phyloP scores from a whole-genome alignment of 2,113 vertebrate genomes.

The Bagarius yarrelli region DNA sequence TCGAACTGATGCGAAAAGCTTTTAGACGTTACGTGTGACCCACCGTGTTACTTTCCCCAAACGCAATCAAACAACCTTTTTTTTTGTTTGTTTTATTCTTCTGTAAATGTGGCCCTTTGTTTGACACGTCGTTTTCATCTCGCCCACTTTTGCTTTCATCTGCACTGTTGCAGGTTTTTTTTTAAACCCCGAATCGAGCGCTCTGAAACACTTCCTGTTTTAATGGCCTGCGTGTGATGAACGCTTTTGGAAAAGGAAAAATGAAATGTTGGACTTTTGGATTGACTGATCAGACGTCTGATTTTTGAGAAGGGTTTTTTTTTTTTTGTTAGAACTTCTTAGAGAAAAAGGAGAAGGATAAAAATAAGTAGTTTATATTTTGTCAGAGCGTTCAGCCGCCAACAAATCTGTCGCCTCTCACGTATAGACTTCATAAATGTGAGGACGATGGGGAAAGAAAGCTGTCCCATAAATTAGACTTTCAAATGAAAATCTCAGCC shows the following conservation, averaged over 20 bases:
- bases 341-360: no score
- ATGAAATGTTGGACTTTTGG: neutral
- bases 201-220: constrained; percentile 27
- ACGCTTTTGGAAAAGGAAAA: neutral
- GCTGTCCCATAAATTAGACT: constrained; percentile 75
- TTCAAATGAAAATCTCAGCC: constrained; percentile 81
- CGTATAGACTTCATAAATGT: constrained; percentile 39
- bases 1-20: constrained; percentile 77
- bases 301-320: no score
- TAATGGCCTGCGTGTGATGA: constrained; percentile 13
- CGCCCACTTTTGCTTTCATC: constrained; percentile 77
- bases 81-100: constrained; percentile 72
- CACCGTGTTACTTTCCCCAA: constrained; percentile 78
- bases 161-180: constrained; percentile 66
- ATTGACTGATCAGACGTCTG: neutral
- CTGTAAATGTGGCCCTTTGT: constrained; percentile 76
- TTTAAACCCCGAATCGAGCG: constrained; percentile 56
- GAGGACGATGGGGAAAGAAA: constrained; percentile 65
- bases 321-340: no score
- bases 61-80: constrained; percentile 74
- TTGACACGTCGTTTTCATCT: constrained; percentile 78
- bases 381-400: constrained; percentile 22
- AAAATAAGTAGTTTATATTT: constrained; percentile 37
- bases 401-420: constrained; percentile 50
- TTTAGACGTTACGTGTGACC: constrained; percentile 79